Conservation (phyloP, 2,797 vertebrate species). For the Manis crassicaudata region DNA sequence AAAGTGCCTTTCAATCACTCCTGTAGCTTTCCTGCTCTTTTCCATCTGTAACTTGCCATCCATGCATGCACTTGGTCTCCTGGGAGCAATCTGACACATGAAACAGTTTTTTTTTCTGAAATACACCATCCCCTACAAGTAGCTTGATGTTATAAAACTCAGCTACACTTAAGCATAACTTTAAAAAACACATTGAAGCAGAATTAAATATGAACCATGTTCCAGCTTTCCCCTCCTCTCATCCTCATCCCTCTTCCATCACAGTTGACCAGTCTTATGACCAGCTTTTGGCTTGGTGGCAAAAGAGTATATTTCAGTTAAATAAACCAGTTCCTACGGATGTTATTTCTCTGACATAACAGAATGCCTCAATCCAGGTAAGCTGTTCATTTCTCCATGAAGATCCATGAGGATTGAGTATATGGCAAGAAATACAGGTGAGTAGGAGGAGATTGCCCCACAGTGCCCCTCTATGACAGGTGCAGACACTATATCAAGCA, state of each 20-base stretch:
- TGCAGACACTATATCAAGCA: not conserved
- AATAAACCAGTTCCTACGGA: not conserved
- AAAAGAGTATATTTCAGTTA: conserved; percentile 9
- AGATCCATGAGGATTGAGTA: not conserved
- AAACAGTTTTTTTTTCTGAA: not conserved
- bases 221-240: not conserved
- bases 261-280: not conserved
- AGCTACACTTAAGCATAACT: not conserved
- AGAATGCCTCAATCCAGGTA: not conserved
- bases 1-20: not conserved
- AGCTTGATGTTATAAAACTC: conserved; percentile 34
- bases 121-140: conserved; percentile 36
- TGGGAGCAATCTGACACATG: conserved; percentile 13
- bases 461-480: not conserved
- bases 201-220: not conserved
- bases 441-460: not conserved
- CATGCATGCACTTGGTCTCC: not conserved
- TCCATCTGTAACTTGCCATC: not conserved
- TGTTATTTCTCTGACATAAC: conserved; percentile 27
- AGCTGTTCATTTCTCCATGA: conserved; percentile 36
- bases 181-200: not conserved
- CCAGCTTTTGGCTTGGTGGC: not conserved
- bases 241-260: not conserved
- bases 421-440: not conserved
- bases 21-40: conserved; percentile 9